These are phyloP conservation scores for Petrocephalus microphthalmus DNA, from an alignment of 2,113 vertebrate genomes.

Conservation along the genomic window DNA sequence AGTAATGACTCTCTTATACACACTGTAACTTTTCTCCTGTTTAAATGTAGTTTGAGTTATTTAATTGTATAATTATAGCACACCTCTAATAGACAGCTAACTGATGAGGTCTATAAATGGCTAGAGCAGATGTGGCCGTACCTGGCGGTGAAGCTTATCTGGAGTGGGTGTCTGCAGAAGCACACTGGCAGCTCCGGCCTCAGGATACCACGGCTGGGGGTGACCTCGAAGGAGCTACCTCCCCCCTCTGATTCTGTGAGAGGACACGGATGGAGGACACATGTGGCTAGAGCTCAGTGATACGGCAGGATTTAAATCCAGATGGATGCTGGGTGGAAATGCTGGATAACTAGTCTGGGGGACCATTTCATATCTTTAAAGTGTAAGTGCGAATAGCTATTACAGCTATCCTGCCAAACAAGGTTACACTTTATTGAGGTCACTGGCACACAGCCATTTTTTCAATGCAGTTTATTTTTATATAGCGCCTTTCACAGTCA, in stretches of 20 bases:
- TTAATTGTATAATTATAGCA: background rate
- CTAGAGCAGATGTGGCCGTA: slow-evolving; percentile 37
- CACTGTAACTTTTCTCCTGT: background rate
- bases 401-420: background rate
- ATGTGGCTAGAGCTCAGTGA: background rate
- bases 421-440: background rate
- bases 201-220: slow-evolving; percentile 64
- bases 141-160: slow-evolving; percentile 80
- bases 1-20: background rate
- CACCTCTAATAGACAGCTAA: background rate
- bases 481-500: background rate
- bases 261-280: background rate
- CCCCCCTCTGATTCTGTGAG: slow-evolving; percentile 37
- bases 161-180: slow-evolving; percentile 49
- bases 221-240: slow-evolving; percentile 57
- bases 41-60: background rate
- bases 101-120: background rate
- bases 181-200: slow-evolving; percentile 38
- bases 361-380: background rate
- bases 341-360: background rate
- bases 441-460: background rate
- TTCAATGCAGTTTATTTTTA: background rate
- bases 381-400: background rate
- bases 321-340: background rate
- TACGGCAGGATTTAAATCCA: background rate